phyloP scores from a whole-genome alignment of 1,140 invertebrate species.

The Tachypleus tridentatus region DNA sequence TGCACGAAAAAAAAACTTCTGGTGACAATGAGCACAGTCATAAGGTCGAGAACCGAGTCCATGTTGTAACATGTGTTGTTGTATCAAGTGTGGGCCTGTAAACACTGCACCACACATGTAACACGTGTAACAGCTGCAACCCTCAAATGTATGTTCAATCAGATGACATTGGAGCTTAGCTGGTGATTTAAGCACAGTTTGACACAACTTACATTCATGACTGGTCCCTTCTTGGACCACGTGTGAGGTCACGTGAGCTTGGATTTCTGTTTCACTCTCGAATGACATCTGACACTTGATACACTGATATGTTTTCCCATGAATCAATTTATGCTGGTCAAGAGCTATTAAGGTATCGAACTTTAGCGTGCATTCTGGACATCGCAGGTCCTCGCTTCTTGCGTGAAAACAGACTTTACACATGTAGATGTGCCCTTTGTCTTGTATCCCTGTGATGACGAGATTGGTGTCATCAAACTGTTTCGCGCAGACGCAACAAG shows the following conservation, averaged over 20 bases:
- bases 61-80: slow-evolving; percentile 72
- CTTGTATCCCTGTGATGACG: slow-evolving; percentile 26
- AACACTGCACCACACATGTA: slow-evolving; percentile 80
- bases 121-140: slow-evolving; percentile 64
- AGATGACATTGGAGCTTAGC: slow-evolving; percentile 75
- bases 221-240: slow-evolving; percentile 41
- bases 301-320: slow-evolving; percentile 47
- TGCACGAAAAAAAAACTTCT: slow-evolving; percentile 81
- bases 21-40: slow-evolving; percentile 63
- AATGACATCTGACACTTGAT: slow-evolving; percentile 59
- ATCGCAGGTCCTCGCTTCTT: slow-evolving; percentile 32
- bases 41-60: slow-evolving; percentile 62
- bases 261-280: slow-evolving; percentile 50
- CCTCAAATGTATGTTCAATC: slow-evolving; percentile 83
- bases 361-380: slow-evolving; percentile 44
- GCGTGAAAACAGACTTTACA: slow-evolving; percentile 50
- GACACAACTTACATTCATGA: slow-evolving; percentile 60
- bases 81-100: slow-evolving; percentile 59
- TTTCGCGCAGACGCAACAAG: slow-evolving; percentile 45
- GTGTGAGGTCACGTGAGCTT: slow-evolving; percentile 48
- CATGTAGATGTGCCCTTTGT: slow-evolving; percentile 34
- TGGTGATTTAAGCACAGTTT: slow-evolving; percentile 51
- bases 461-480: slow-evolving; percentile 33
- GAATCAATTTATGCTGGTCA: slow-evolving; percentile 37
- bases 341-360: slow-evolving; percentile 43